Conservation (phyloP, 1,140 invertebrate species). For the Amphibalanus amphitrite region DNA sequence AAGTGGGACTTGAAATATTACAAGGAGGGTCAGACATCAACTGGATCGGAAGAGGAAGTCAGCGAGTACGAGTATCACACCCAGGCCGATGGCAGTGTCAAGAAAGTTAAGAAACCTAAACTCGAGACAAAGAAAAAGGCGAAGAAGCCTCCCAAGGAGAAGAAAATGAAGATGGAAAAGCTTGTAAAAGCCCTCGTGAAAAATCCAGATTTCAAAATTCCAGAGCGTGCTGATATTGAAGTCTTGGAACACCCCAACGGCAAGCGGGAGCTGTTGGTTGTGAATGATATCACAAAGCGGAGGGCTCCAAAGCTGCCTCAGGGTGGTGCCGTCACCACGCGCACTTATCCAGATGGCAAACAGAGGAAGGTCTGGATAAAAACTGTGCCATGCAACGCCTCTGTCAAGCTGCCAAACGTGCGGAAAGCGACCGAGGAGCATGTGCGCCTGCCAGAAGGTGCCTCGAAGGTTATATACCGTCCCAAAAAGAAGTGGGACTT, state of each 20-base stretch:
- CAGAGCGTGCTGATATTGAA: background rate
- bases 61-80: background rate
- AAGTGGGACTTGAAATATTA: background rate
- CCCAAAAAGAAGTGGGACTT: slow-evolving; percentile 2
- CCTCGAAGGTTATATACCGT: background rate
- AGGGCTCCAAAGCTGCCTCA: background rate
- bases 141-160: background rate
- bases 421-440: background rate
- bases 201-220: background rate
- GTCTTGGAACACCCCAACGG: background rate
- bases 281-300: background rate
- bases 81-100: background rate
- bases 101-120: background rate
- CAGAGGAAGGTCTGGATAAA: background rate
- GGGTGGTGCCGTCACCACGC: background rate
- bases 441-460: background rate
- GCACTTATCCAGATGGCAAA: background rate
- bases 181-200: background rate
- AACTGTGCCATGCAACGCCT: background rate
- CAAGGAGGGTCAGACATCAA: background rate
- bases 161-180: background rate
- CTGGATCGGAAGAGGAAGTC: background rate
- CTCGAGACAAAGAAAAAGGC: background rate
- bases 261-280: background rate
- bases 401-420: background rate